These are phyloP conservation scores for Globodera rostochiensis DNA, from an alignment of 1,140 invertebrate species.

Conservation along the genomic window DNA sequence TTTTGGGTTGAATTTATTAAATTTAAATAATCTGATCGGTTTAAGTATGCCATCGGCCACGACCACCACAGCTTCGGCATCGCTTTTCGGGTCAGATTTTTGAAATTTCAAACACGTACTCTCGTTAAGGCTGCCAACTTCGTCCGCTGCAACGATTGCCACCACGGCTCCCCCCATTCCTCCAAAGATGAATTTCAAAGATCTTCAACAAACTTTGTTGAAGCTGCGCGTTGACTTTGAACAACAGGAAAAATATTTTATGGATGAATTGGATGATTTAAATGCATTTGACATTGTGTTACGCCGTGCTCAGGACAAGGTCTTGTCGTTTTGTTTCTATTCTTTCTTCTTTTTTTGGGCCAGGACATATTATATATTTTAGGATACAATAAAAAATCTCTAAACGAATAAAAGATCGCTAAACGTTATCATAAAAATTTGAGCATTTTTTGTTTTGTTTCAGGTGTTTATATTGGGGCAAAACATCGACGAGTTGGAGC, in stretches of 20 bases:
- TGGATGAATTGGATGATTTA: constrained; percentile 44
- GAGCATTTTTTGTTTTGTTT: not conserved
- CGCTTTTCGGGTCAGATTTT: not conserved
- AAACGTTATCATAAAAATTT: not conserved
- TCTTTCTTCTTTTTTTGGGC: no score
- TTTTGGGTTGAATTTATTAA: not conserved
- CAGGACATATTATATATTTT: no score
- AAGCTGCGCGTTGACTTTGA: constrained; percentile 39
- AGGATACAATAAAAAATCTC: not conserved
- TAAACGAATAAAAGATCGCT: not conserved
- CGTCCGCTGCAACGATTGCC: not conserved
- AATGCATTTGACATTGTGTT: constrained; percentile 40
- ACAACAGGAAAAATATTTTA: constrained; percentile 36
- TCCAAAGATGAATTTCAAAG: constrained; percentile 40
- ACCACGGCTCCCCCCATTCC: not conserved
- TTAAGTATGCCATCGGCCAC: no score
- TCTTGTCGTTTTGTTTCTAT: not conserved
- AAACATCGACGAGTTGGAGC: constrained; percentile 38
- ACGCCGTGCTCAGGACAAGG: constrained; percentile 42
- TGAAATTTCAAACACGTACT: no score
- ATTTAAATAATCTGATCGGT: no score
- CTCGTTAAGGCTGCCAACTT: no score
- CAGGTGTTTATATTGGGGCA: constrained; percentile 11
- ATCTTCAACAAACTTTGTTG: constrained; percentile 27
- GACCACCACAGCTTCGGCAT: not conserved